phyloP scores from a whole-genome alignment of 2,797 vertebrate genomes.

The Cirrhinus molitorella region DNA sequence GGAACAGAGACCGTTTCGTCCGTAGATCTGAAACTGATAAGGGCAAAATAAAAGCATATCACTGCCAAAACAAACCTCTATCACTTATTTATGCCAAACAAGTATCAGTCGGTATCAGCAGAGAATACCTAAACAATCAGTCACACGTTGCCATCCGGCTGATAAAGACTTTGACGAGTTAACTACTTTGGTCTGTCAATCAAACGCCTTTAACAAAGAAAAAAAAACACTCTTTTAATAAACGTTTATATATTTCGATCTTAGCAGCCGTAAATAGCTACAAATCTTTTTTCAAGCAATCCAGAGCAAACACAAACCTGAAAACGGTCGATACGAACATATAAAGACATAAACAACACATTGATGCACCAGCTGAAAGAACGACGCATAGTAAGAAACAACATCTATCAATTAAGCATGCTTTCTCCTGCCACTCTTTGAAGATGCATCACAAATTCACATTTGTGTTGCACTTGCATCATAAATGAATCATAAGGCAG shows the following conservation, averaged over 20 bases:
- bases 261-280: not conserved
- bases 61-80: constrained; percentile 38
- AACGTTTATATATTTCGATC: constrained; percentile 23
- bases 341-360: constrained; percentile 1
- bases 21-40: constrained; percentile 45
- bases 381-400: constrained; percentile 39
- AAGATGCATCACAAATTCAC: constrained; percentile 75
- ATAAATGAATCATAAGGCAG: constrained; percentile 61
- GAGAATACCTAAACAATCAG: constrained; percentile 32
- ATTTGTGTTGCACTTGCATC: constrained; percentile 61
- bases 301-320: not conserved
- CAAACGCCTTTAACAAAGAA: not conserved
- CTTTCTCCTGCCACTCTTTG: constrained; percentile 69
- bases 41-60: constrained; percentile 41
- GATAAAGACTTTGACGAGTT: constrained; percentile 41
- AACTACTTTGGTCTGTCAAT: constrained; percentile 43
- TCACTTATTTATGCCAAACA: constrained; percentile 44
- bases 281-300: constrained; percentile 1
- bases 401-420: constrained; percentile 74
- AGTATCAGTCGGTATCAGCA: constrained; percentile 15
- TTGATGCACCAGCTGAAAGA: not conserved
- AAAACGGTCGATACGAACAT: not conserved
- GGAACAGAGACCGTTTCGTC: constrained; percentile 16
- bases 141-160: not conserved
- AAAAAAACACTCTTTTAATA: constrained; percentile 1